A percentile compares a stretch with the other conserved stretches of the same genome.
phyloP scores from a whole-genome alignment of 2,113 vertebrate genomes.

The Thalassarche chlororhynchos region DNA sequence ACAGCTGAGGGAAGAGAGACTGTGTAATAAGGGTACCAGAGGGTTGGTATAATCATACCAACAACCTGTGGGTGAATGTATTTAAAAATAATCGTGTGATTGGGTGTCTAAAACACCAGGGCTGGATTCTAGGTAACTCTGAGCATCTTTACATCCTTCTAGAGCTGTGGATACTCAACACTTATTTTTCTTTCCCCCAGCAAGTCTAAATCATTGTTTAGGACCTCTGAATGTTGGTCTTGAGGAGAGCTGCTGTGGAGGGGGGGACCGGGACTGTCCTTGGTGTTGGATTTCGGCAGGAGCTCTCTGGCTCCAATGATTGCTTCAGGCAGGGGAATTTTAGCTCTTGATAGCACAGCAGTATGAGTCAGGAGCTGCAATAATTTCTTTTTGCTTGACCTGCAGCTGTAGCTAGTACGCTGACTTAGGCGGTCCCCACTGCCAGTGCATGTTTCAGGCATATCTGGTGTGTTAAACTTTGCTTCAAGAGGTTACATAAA shows the following conservation, averaged over 20 bases:
- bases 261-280: neutral
- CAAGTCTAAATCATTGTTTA: neutral
- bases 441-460: fast-evolving
- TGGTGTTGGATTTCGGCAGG: neutral
- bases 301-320: neutral
- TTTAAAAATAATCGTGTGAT: neutral
- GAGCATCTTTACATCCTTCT: neutral
- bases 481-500: neutral
- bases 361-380: neutral
- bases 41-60: neutral
- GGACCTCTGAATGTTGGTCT: neutral
- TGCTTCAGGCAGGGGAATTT: neutral
- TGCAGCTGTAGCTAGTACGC: neutral
- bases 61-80: neutral
- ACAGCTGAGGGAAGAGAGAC: neutral
- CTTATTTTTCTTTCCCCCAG: neutral
- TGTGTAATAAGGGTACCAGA: neutral
- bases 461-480: fast-evolving
- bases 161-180: neutral
- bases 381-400: neutral
- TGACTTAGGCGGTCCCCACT: neutral
- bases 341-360: neutral
- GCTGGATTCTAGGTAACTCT: neutral
- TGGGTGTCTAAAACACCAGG: neutral
- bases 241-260: neutral